Evolutionary conservation across 2,888 invertebrate genomes (phyloP), one percentile per base, ranked within the genome.

Genomic region (Lithophane leautieri): DNA sequence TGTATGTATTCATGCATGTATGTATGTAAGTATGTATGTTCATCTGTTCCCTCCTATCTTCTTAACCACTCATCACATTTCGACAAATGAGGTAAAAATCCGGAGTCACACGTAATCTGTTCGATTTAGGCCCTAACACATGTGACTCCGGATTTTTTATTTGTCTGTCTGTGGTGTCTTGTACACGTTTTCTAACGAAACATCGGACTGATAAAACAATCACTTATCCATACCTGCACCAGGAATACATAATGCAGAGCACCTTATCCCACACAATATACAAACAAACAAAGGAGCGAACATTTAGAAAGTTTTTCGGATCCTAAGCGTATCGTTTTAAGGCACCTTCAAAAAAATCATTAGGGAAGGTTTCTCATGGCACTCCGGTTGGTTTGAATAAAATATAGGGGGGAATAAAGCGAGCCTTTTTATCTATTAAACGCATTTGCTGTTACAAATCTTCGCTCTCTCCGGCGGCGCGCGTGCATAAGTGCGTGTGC

Each of bases 401-500:
- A 93, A 95, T 95, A 95, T 95, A 91, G 91, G 91, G 88, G 86
- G 89, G 92, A 91, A 94, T 93, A 94, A 94, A 93, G 90, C 86
- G 92, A 89, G 93, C 92, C 94, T 94, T 95, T 95, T 95, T 95
- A 95, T 94, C 94, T 95, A 93, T 94, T 95, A 95, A 95, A 95
- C 94, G 93, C 93, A 95, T 94, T 95, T 94, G 90, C 91, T 92
- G 93, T 92, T 91, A 94, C 93, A 94, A 94, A 94, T 94, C 92
- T 94, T 91, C 86, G 89, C 91, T 91, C 89, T 91, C 86, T 86
- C 74, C 75, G 85, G 67, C 84, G 87, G 89, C 82, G 87, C 76
- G 85, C 88, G 84, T 89, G 87, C 88, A 90, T 89, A 89, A 89
- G 84, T 89, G 83, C 79, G 82, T 81, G 76, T 8, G 71, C 14